phyloP scores from a whole-genome alignment of 2,888 invertebrate genomes.

The Dromius quadrimaculatus region DNA sequence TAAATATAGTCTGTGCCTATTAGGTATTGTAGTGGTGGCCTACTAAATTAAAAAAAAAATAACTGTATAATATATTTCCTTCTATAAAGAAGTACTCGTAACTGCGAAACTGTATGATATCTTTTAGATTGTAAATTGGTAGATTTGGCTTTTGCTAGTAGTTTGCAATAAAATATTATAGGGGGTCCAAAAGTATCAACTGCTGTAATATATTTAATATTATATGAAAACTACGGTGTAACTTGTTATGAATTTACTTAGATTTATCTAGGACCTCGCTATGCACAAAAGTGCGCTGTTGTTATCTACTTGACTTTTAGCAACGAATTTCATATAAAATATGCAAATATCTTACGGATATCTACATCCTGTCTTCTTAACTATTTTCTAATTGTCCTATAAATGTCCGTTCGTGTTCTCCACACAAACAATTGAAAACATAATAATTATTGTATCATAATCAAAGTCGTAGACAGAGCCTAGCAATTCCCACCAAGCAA shows the following conservation, averaged over 20 bases:
- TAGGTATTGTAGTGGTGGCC: conserved; percentile 36
- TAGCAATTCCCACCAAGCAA: too few relatives aligned
- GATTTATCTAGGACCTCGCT: conserved; percentile 42
- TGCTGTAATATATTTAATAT: conserved; percentile 28
- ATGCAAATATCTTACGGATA: conserved; percentile 33
- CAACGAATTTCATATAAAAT: conserved; percentile 48
- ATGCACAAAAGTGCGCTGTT: conserved; percentile 43
- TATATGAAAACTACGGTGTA: conserved; percentile 29
- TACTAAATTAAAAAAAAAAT: conserved; percentile 34
- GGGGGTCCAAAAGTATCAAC: conserved; percentile 37
- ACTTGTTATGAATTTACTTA: conserved; percentile 23
- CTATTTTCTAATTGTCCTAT: conserved; percentile 11
- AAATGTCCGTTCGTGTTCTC: neutral
- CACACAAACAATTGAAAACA: neutral
- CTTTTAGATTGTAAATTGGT: conserved; percentile 23
- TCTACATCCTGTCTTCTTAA: conserved; percentile 8
- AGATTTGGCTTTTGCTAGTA: conserved; percentile 41
- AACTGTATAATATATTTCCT: conserved; percentile 36
- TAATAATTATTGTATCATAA: too few relatives aligned
- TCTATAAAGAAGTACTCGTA: conserved; percentile 1
- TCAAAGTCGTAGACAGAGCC: too few relatives aligned
- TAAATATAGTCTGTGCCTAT: conserved; percentile 42
- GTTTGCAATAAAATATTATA: conserved; percentile 35
- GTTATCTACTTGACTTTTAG: conserved; percentile 43
- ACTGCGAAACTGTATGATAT: conserved; percentile 20